Evolutionary conservation across 2,888 invertebrate genomes (phyloP), one percentile per base, ranked within the genome.

Genomic region (Epirrita christyi): DNA sequence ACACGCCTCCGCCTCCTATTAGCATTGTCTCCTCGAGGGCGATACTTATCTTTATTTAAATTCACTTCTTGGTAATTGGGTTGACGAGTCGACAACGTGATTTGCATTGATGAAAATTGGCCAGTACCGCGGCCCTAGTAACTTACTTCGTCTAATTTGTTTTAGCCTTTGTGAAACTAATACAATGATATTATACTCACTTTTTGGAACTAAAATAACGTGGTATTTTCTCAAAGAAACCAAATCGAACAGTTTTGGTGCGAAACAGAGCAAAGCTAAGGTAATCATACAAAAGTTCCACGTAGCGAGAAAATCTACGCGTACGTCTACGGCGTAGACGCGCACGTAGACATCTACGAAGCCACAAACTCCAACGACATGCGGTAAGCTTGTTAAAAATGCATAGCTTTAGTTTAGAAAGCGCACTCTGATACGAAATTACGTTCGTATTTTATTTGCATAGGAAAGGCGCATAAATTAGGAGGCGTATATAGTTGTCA

Each of bases 1-100:
- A 88, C 88, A 80, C 89, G 88, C 88, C 88, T 86, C 90, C 88
- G 78, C 82, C 85, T 83, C 86, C 88, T 88, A 91, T 91, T 91
- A 92, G 91, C 91, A 91, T 91, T 91, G 91, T 91, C 91, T 92
- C 86, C 87, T 88, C 83, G 86, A 88, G 90, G 87, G 90, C 89
- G 91, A 92, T 91, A 92, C 92, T 92, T 91, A 92, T 91, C 92
- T 91, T 92, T 92, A 92, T 92, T 92, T 92, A 92, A 92, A 92
- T 91, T 92, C 91, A 92, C 92, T 91, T 91, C 91, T 90, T 91
- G 86, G 90, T 91, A 92, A 92, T 92, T 92, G 91, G 90, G 90
- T 91, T 92, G 92, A 92, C 91, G 90, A 91, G 90, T 91, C 88
- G 90, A 89, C 91, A 90, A 92, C 92, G 92, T 92, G 91, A 92